Evolutionary conservation across 2,888 invertebrate genomes (phyloP).

Genomic region (Iphiclides podalirius): DNA sequence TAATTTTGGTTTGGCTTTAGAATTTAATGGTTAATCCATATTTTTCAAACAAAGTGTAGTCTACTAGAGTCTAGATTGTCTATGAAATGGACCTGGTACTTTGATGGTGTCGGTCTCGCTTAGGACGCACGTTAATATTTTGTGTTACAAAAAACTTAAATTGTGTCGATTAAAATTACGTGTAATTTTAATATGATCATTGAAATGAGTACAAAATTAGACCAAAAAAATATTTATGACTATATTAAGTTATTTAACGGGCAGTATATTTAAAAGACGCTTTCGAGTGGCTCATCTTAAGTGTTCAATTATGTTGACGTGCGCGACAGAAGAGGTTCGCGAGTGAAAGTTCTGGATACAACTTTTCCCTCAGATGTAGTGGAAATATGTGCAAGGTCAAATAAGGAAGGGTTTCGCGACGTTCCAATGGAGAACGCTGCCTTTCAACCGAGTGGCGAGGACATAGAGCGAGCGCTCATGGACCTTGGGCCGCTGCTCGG

Average conservation of each 20-base stretch:
- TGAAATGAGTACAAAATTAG: neutral
- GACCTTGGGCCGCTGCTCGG: constrained; percentile 69
- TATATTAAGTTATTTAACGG: constrained; percentile 3
- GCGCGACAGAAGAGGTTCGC: constrained; percentile 48
- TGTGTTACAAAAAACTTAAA: constrained; percentile 32
- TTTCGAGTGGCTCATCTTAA: constrained; percentile 47
- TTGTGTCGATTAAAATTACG: constrained; percentile 38
- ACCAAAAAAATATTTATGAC: neutral
- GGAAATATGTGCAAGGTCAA: constrained; percentile 51
- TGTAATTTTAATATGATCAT: constrained; percentile 2
- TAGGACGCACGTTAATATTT: constrained; percentile 54
- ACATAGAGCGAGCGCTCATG: constrained; percentile 72
- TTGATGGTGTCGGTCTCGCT: constrained; percentile 29
- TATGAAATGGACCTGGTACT: too few species aligned
- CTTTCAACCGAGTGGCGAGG: constrained; percentile 65
- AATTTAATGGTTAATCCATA: constrained; percentile 51
- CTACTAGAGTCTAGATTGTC: constrained; percentile 42
- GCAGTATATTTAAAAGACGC: constrained; percentile 31
- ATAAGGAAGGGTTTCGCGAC: constrained; percentile 36
- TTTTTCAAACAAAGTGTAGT: constrained; percentile 35
- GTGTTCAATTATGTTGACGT: constrained; percentile 66
- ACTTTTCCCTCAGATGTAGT: constrained; percentile 32
- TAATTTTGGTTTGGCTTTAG: too few species aligned
- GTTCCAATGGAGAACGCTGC: constrained; percentile 62
- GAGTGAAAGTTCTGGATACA: constrained; percentile 60